These are phyloP conservation scores for Rhea americana DNA, from an alignment of 2,113 vertebrate species.

Conservation along the genomic window DNA sequence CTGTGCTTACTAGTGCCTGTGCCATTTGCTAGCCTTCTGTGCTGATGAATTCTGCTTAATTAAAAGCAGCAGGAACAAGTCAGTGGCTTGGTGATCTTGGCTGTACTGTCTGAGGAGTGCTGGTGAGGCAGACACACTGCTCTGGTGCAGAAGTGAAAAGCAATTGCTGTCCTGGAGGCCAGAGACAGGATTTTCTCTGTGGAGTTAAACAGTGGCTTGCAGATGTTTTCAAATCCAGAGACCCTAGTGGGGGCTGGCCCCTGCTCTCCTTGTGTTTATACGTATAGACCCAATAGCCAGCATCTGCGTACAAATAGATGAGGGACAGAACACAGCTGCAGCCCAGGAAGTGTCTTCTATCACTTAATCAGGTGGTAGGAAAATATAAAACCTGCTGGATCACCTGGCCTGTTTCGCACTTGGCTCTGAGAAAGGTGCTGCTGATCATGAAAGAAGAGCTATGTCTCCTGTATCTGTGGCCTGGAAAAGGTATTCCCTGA, in stretches of 20 bases:
- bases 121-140: background rate
- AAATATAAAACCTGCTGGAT: background rate
- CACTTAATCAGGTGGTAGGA: background rate
- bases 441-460: background rate
- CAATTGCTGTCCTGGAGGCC: background rate
- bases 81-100: background rate
- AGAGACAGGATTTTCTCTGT: background rate
- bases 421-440: background rate
- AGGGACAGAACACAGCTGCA: background rate
- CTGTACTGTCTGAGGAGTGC: background rate
- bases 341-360: background rate
- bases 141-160: background rate
- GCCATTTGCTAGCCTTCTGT: background rate
- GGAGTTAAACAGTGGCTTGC: background rate
- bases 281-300: background rate
- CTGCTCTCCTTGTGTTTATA: background rate
- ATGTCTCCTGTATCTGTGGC: background rate
- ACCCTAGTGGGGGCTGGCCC: background rate
- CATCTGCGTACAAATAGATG: background rate
- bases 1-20: background rate
- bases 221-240: background rate
- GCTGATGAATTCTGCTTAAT: conserved; percentile 6
- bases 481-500: background rate
- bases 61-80: background rate
- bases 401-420: background rate